Base-by-base conservation (phyloP, 1,140 invertebrate genomes). In the Idris sp. region DNA sequence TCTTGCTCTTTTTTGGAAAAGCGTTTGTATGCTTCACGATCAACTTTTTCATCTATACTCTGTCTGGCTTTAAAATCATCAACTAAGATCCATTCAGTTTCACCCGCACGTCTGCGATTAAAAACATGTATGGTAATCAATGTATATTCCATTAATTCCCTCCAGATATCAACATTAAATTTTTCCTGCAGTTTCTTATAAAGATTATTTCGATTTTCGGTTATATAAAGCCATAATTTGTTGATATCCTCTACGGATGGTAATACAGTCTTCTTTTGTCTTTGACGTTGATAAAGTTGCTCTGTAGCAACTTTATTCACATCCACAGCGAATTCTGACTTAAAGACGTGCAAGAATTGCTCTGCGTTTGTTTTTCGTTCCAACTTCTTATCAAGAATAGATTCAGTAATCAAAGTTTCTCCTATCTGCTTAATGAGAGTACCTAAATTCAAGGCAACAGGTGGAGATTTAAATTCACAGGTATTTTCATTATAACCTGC, bases 291-390 rank as follows among this genome's bases (percentile, higher is more conserved):
- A 13, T 48, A 48, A 16, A 65, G 48, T 13, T 48, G 59, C 26
- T 78, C 76, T 4, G 25, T 44, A 11, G 65, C 76, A 15, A 69
- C 58, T 72, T 76, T 78, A 33, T 75, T 76, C 0, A 76, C 35
- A 31, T 54, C 74, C 0, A 67, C 51, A 9, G 48, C 28, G 36
- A 64, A 73, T n/a, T 78, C 73, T 2, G 56, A 51, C 41, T 46
- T 28, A 2, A 69, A 46, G 33, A 78, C 56, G 16, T 69, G 38
- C 7, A 78, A 8, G 35, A 73, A 78, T 13, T 76, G 19, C 58
- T 76, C 38, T 4, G 44, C 25, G 5, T 54, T 19, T 25, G 35
- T 31, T 49, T 69, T 62, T 38, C 14, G 26, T 15, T 46, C 26
- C 0, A 1, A 0, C 4, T 65, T 36, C 13, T 65, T 14, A 19